A percentile compares a stretch with the other conserved stretches of the same genome.
These are phyloP conservation scores for Pseudachorutes palmiensis DNA, from an alignment of 1,140 invertebrate species.

Conservation along the genomic window DNA sequence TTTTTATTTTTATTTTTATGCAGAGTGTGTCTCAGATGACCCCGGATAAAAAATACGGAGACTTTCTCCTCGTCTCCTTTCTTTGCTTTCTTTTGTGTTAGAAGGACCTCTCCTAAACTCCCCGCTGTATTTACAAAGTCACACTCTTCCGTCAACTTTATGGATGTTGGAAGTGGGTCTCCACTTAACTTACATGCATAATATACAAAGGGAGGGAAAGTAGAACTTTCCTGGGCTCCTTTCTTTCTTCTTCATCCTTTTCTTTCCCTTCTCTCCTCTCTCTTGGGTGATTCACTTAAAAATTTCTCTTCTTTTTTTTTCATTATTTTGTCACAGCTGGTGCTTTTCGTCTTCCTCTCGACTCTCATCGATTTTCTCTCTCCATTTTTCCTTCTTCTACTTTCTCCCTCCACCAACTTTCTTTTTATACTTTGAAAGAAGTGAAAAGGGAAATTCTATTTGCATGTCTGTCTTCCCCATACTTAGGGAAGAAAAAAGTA, in stretches of 20 bases:
- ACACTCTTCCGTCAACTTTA: slow-evolving; percentile 9
- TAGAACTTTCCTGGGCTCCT: too few relatives aligned
- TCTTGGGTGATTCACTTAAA: slow-evolving; percentile 26
- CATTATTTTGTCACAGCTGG: slow-evolving; percentile 28
- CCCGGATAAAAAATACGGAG: not conserved
- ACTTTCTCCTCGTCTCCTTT: too few relatives aligned
- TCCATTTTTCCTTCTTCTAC: not conserved
- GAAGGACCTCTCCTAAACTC: not conserved
- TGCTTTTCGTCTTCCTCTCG: slow-evolving; percentile 24
- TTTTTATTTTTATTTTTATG: slow-evolving; percentile 9
- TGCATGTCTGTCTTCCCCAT: slow-evolving; percentile 13
- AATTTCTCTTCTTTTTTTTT: slow-evolving; percentile 27
- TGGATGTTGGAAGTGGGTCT: slow-evolving; percentile 12
- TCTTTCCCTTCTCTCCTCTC: slow-evolving; percentile 13
- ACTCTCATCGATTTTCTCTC: slow-evolving; percentile 18
- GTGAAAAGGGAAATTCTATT: slow-evolving; percentile 24
- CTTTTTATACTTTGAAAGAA: too few relatives aligned
- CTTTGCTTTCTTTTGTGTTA: not conserved
- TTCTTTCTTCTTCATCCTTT: too few relatives aligned
- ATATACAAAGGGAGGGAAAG: slow-evolving; percentile 14
- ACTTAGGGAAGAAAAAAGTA: too few relatives aligned
- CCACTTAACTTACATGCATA: slow-evolving; percentile 22
- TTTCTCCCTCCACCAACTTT: not conserved
- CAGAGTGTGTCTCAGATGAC: not conserved
- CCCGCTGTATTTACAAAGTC: slow-evolving; percentile 5